A percentile compares a stretch with the other conserved stretches of the same genome.
phyloP scores from a whole-genome alignment of 2,888 invertebrate species.

The Gymnocheta viridis region DNA sequence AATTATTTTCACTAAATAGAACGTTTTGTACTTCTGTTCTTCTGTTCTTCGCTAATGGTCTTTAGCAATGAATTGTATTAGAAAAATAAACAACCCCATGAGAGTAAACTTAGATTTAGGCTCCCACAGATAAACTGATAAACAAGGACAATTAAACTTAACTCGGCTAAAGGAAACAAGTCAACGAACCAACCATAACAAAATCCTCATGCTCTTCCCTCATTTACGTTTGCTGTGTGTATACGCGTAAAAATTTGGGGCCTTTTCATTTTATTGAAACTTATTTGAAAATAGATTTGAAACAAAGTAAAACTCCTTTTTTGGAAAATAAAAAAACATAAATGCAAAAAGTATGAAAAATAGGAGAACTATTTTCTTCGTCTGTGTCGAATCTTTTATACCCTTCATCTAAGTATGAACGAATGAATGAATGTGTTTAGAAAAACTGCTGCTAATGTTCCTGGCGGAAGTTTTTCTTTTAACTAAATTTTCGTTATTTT shows the following conservation, averaged over 20 bases:
- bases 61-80: background rate
- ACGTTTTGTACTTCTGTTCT: background rate
- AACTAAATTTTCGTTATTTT: too few relatives aligned
- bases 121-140: slow-evolving; percentile 46
- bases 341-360: background rate
- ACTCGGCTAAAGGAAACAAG: slow-evolving; percentile 21
- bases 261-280: background rate
- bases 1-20: background rate
- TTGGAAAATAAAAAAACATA: background rate
- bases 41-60: background rate
- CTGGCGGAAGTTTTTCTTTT: too few relatives aligned
- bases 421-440: too few relatives aligned
- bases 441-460: too few relatives aligned
- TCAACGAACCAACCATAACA: slow-evolving; percentile 33
- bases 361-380: too few relatives aligned
- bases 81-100: slow-evolving; percentile 50
- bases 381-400: too few relatives aligned
- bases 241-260: background rate
- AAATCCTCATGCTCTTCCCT: slow-evolving; percentile 19
- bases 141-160: slow-evolving; percentile 47
- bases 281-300: background rate
- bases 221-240: background rate
- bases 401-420: too few relatives aligned
- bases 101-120: slow-evolving; percentile 40
- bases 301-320: background rate